Conservation (phyloP, 2,797 vertebrate species). For the Danio aesculapii region DNA sequence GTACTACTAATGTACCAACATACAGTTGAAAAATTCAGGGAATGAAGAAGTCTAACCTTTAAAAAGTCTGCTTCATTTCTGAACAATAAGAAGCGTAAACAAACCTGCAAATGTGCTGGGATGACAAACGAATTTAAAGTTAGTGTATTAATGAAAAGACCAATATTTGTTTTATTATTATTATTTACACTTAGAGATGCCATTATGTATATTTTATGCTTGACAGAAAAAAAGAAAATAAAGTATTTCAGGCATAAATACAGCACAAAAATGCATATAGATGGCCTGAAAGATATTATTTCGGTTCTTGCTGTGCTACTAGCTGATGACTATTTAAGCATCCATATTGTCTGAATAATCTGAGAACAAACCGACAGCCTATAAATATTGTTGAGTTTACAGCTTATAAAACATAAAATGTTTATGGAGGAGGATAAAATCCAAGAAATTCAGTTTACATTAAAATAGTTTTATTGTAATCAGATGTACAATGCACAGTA, state of each 20-base stretch:
- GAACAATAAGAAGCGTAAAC: not conserved
- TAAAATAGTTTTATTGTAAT: not conserved
- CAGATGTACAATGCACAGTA: not conserved
- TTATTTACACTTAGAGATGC: not conserved
- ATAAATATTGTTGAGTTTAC: constrained; percentile 3
- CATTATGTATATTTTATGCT: not conserved
- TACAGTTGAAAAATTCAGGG: not conserved
- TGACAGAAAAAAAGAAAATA: not conserved
- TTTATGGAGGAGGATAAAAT: too few species aligned
- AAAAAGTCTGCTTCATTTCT: not conserved
- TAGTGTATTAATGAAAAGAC: not conserved
- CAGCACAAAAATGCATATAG: not conserved
- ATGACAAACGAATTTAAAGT: not conserved
- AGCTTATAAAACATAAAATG: not conserved
- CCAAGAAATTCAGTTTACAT: not conserved
- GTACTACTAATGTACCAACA: not conserved
- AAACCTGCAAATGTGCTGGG: not conserved
- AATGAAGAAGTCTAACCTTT: not conserved
- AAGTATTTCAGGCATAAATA: not conserved
- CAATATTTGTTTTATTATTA: not conserved
- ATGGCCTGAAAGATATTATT: not conserved
- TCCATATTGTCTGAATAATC: constrained; percentile 9
- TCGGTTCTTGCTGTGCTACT: not conserved
- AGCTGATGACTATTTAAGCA: constrained; percentile 4
- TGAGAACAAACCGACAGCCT: constrained; percentile 6